Base-by-base conservation (phyloP, 2,888 invertebrate species). In the Hirtodrosophila alboralis region DNA sequence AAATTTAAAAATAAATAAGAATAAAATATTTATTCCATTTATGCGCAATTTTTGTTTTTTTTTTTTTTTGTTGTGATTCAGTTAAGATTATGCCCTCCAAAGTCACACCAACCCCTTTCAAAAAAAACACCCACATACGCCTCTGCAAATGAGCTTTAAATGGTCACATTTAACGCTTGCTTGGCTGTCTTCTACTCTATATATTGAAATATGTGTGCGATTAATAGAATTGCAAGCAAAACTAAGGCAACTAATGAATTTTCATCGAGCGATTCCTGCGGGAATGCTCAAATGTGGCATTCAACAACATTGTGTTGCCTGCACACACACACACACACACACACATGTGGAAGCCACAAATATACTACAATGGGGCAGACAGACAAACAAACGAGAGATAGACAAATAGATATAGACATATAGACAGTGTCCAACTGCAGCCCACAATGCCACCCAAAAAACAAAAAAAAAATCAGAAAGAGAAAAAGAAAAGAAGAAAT, bases 241-340 rank as follows among this genome's bases (percentile, higher is more conserved):
- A 80, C 66, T 64, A 61, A 51, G 75, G 77, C 83, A 79, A 83
- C 83, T 83, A 83, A 83, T 84, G 83, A 85, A 83, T 83, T 83
- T 85, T 77, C 75, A 69, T 57, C n/a, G n/a, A 61, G 74, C 72
- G 63, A 79, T 76, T 79, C 79, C 79, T 83, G 49, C 70, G 83
- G 83, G 83, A 83, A 83, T 68, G 59, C 75, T n/a, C 58, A 63
- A 59, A n/a, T n/a, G n/a, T 66, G 52, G 45, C 52, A 53, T 69
- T 65, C 54, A 56, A n/a, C n/a, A n/a, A 40, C 37, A 38, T 18
- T 31, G 40, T 14, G 27, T 37, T 34, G 51, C 34, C n/a, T 34
- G 61, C 56, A 34, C 41, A 54, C 66, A 34, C 51, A 47, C 34
- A 54, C 28, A 60, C 63, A 73, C 66, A 62, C 51, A 56, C 40